Base-by-base conservation (phyloP, 2,797 vertebrate genomes). In the Lerista edwardsae region DNA sequence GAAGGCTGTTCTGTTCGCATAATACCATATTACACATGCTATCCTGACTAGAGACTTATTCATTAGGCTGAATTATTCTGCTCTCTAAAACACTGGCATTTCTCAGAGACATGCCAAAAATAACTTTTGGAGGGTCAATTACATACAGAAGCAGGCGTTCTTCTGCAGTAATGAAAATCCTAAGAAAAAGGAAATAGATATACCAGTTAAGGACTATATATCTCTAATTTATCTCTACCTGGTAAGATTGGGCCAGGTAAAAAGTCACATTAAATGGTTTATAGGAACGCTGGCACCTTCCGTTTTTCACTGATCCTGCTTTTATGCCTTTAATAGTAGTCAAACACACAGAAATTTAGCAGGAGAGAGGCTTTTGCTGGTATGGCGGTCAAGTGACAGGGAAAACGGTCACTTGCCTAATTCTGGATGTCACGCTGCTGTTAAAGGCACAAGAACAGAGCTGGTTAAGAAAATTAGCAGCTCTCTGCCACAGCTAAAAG, bases 21-120 rank as follows among this genome's bases (percentile, higher is more conserved):
- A 81, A 55, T 65, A 69, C 34, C 21, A 11, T 55, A 55, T 44
- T 64, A 62, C 15, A 11, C 71, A n/a, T 72, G 34, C 29, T 76
- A 31, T 80, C n/a, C 82, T 69, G 41, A 84, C 71, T 71, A 55
- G 41, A 69, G n/a, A 72, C 23, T 57, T 87, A 57, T 75, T 84
- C 82, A 87, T 80, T 80, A 87, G 71, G 41, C 72, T 64, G 31
- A 87, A 76, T 75, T 84, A 80, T 87, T 80, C 29, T 76, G 17
- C 15, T 84, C 68, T 84, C 73, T 71, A n/a, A 65, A 71, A 29
- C 23, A 12, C 15, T 87, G 15, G 6, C 41, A 39, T 82, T 55
- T 59, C n/a, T 61, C 39, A 75, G 31, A 80, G 36, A 15, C 11
- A 76, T 19, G 68, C 41, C 78, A 47, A 64, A 65, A 76, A 44